Base-by-base conservation (phyloP, 1,140 invertebrate species). In the Aphelenchoides fujianensis region DNA sequence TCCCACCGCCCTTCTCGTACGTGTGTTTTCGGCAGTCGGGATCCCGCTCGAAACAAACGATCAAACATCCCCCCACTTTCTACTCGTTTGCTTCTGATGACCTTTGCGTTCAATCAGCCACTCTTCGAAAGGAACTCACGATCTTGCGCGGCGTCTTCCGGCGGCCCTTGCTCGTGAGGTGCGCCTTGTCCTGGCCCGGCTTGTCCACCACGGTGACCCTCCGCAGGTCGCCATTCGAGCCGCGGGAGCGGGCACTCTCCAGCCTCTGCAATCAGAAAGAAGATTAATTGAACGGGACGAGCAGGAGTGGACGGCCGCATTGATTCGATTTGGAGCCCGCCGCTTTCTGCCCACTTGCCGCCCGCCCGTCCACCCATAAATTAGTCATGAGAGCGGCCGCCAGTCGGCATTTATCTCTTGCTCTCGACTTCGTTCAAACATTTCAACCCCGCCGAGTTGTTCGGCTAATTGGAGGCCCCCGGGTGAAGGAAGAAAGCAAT, bases 161-260 rank as follows among this genome's bases (percentile, higher is more conserved):
- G 54, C 48, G 19, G 28, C 52, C 53, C 32, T 37, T 59, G 23
- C 31, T 35, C 31, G 71, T 72, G 69, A 61, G 71, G 37, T 72
- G 71, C 23, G 71, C 71, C 53, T 72, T 72, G 28, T 72, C 71
- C 32, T 72, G 71, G n/a, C 71, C 71, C 23, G 71, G 71, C 2
- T 70, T 74, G 52, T 72, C 71, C n/a, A 72, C 71, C 3, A 72
- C 71, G 5, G 71, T 72, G 19, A 72, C 71, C 23, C 71, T 30
- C 34, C 53, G 19, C 27, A 61, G 30, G 30, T 61, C 59, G n/a
- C n/a, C 31, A 19, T 35, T 16, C 12, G 12, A 12, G 27, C 53
- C 53, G 32, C 12, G 34, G 28, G 63, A 0, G 1, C 63, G 16
- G 9, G 31, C 63, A 35, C 53, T 66, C 1, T 66, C 63, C 1